phyloP scores from a whole-genome alignment of 2,888 invertebrate genomes.

The Drosophila robusta region DNA sequence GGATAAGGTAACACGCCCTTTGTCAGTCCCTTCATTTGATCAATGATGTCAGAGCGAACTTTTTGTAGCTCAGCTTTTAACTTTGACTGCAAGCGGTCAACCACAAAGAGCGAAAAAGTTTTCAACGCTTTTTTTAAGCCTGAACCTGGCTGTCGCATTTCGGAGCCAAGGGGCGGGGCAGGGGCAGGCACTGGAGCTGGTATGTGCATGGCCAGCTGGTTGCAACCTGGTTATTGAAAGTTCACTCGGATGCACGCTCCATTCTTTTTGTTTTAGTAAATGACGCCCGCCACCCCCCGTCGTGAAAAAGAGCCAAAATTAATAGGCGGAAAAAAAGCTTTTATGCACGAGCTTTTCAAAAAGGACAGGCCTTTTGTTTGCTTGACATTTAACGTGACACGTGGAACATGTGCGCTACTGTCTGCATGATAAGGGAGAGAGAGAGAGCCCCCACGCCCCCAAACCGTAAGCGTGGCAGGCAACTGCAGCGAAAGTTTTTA shows the following conservation, averaged over 20 bases:
- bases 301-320: slow-evolving; percentile 50
- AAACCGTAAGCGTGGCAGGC: background rate
- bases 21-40: slow-evolving; percentile 52
- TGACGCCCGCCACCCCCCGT: background rate
- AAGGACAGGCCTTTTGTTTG: slow-evolving; percentile 69
- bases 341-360: slow-evolving; percentile 57
- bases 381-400: slow-evolving; percentile 76
- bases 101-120: slow-evolving; percentile 69
- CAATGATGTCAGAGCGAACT: slow-evolving; percentile 56
- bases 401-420: slow-evolving; percentile 65
- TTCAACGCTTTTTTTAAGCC: slow-evolving; percentile 16
- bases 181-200: background rate
- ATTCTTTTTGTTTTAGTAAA: slow-evolving; percentile 56
- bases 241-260: slow-evolving; percentile 51
- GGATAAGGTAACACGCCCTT: slow-evolving; percentile 41
- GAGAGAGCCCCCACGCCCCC: no score
- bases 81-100: slow-evolving; percentile 77
- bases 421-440: slow-evolving; percentile 33
- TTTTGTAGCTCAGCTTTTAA: slow-evolving; percentile 64
- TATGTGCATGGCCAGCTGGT: slow-evolving; percentile 15
- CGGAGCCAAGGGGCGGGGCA: background rate
- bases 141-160: slow-evolving; percentile 20
- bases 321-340: slow-evolving; percentile 75
- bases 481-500: slow-evolving; percentile 53
- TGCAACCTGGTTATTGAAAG: slow-evolving; percentile 53